Evolutionary conservation across 2,888 invertebrate species (phyloP).

Genomic region (Mylabris sibirica): DNA sequence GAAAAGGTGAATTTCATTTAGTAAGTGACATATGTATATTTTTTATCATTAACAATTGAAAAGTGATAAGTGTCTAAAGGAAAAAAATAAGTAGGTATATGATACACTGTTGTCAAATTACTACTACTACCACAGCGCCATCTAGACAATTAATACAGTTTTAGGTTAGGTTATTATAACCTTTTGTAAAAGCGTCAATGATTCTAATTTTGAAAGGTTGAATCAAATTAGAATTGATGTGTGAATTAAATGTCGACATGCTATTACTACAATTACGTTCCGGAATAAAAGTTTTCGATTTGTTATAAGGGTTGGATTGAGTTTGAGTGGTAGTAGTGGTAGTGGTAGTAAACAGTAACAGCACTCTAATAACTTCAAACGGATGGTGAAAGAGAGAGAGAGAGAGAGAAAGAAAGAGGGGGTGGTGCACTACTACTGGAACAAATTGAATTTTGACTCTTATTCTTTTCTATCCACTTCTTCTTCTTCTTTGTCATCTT

Average conservation of each 20-base stretch:
- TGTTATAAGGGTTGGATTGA: neutral
- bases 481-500: neutral
- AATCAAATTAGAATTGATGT: no score
- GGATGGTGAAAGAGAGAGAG: slow-evolving; percentile 6
- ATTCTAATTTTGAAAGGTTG: no score
- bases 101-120: slow-evolving; percentile 22
- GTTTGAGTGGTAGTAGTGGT: neutral
- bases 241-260: no score
- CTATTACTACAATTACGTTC: no score
- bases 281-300: neutral
- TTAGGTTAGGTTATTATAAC: neutral
- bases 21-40: no score
- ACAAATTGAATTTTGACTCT: slow-evolving; percentile 35
- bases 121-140: slow-evolving; percentile 18
- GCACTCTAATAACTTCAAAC: slow-evolving; percentile 27
- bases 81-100: no score
- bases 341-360: slow-evolving; percentile 16
- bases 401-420: no score
- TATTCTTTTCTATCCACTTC: slow-evolving; percentile 24
- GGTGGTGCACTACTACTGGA: slow-evolving; percentile 19
- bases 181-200: no score
- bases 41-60: no score
- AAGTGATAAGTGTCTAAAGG: no score
- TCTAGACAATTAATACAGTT: neutral
- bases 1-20: no score